Percentiles rank a stretch among this genome's conserved stretches.
phyloP scores from a whole-genome alignment of 2,797 vertebrate genomes.

The Xerus rutilus region DNA sequence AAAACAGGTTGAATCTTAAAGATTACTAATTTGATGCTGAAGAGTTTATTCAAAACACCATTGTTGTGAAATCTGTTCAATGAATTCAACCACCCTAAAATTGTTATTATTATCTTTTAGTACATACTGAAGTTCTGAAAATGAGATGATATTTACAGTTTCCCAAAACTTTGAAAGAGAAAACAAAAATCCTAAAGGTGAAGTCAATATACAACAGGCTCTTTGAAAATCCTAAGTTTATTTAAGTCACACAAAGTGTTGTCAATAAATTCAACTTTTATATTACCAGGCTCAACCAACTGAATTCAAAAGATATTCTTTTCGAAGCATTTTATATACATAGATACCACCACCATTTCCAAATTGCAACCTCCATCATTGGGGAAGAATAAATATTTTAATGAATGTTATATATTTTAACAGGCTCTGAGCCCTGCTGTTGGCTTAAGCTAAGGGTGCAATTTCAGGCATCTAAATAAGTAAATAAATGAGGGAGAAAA shows the following conservation, averaged over 20 bases:
- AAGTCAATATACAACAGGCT: not conserved
- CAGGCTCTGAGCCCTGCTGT: constrained; percentile 59
- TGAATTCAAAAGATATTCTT: constrained; percentile 37
- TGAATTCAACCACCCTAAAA: not conserved
- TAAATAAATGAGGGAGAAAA: constrained; percentile 85
- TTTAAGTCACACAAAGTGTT: constrained; percentile 3
- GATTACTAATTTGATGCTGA: constrained; percentile 53
- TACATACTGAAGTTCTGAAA: constrained; percentile 19
- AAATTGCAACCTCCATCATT: constrained; percentile 52
- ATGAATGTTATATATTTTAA: constrained; percentile 82
- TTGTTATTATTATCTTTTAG: constrained; percentile 34
- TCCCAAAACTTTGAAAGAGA: not conserved
- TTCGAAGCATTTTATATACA: constrained; percentile 6
- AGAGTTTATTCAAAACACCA: constrained; percentile 20
- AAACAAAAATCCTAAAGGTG: not conserved
- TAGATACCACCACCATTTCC: constrained; percentile 42
- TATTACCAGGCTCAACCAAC: not conserved
- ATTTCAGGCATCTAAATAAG: constrained; percentile 82
- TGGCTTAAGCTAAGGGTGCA: constrained; percentile 79
- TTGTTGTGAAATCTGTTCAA: constrained; percentile 57
- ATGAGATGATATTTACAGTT: not conserved
- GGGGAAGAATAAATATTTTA: constrained; percentile 79
- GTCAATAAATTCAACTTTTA: constrained; percentile 48
- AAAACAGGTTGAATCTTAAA: constrained; percentile 59
- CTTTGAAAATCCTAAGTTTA: constrained; percentile 51